Percentiles rank a stretch among this genome's conserved stretches.
phyloP scores from a whole-genome alignment of 1,140 invertebrate genomes.

The Sycobia sp. region DNA sequence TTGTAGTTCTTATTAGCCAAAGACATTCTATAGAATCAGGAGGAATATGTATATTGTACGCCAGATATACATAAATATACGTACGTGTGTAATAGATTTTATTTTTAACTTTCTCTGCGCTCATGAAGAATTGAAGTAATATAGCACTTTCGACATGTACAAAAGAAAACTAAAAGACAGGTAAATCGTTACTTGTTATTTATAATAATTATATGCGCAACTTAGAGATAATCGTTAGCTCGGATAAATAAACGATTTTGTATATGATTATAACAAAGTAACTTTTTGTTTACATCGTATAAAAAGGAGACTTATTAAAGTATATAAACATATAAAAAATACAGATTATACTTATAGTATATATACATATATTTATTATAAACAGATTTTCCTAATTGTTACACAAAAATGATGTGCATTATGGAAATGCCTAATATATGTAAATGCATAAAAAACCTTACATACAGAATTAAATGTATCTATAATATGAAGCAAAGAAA shows the following conservation, averaged over 20 bases:
- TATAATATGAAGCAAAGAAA: constrained; percentile 23
- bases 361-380: constrained; percentile 34
- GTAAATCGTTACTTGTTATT: too few relatives aligned
- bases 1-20: constrained; percentile 51
- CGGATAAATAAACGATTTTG: constrained; percentile 11
- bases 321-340: constrained; percentile 13
- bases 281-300: constrained; percentile 44
- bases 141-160: constrained; percentile 42
- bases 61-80: neutral
- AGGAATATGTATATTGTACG: too few relatives aligned
- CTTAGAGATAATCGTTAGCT: neutral
- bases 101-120: constrained; percentile 30
- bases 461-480: constrained; percentile 18
- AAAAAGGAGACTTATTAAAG: constrained; percentile 44
- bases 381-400: constrained; percentile 41
- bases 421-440: constrained; percentile 38
- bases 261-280: constrained; percentile 33
- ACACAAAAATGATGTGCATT: too few relatives aligned
- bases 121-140: constrained; percentile 36
- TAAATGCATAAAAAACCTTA: constrained; percentile 29
- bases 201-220: too few relatives aligned
- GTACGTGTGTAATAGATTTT: constrained; percentile 31
- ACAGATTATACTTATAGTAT: too few relatives aligned
- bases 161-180: constrained; percentile 30
- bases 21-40: constrained; percentile 46